Base-by-base conservation (phyloP, 2,888 invertebrate species). In the Dicyrtoma fusca region DNA sequence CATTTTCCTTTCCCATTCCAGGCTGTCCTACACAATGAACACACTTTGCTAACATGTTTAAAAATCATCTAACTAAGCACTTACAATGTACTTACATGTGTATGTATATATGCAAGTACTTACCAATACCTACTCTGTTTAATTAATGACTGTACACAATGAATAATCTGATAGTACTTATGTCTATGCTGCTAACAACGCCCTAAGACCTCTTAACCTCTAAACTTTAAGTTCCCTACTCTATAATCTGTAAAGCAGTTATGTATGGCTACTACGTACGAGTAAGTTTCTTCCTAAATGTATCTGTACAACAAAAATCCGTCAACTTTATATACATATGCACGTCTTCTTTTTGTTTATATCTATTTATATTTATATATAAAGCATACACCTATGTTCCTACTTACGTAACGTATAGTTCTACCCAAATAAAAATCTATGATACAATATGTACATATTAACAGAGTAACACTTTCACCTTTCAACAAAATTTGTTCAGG, bases 21-120 rank as follows among this genome's bases (percentile, higher is more conserved):
- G 57, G 26, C 57, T 53, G 53, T 19, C 53, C 53, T 57, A 57
- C 57, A 57, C 57, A 57, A 21, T 26, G 26, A 57, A 25, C 57
- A 57, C 57, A 57, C 57, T 21, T 10, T 25, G 14, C 57, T 23
- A 57, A 10, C 21, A 23, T 14, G 1, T n/a, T 26, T 53, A 8
- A 14, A 23, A 57, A 34, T 34, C 13, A 2, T 57, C 25, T 23
- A 26, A 5, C 57, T 57, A 25, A 17, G 26, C 14, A 57, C 21
- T 57, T 25, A 25, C 4, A 13, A 57, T 57, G 25, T 57, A 57
- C 21, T 21, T 25, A 21, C 25, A 57, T n/a, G n/a, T n/a, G n/a
- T n/a, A n/a, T n/a, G n/a, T n/a, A n/a, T n/a, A n/a, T n/a, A n/a
- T n/a, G n/a, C n/a, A n/a, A n/a, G n/a, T n/a, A n/a, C n/a, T n/a